A percentile compares a stretch with the other conserved stretches of the same genome.
Evolutionary conservation across 1,140 invertebrate species (phyloP).

Genomic region (Homarus americanus): DNA sequence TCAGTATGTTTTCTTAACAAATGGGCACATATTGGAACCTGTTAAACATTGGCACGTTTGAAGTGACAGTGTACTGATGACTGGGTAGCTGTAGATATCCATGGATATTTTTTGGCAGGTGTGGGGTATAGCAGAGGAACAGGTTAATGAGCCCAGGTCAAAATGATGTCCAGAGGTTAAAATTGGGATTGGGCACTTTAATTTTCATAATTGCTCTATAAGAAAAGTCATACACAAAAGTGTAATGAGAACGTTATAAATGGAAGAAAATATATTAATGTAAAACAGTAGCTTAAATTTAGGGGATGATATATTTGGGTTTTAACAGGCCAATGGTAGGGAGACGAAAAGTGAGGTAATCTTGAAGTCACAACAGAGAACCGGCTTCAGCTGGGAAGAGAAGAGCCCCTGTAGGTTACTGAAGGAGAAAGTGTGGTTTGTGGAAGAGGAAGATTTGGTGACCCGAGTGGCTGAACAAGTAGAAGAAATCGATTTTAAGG

Average conservation of each 20-base stretch:
- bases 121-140: background rate
- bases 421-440: background rate
- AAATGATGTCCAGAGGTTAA: background rate
- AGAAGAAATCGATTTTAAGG: background rate
- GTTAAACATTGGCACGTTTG: conserved; percentile 54
- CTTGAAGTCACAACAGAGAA: background rate
- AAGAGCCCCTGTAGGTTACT: background rate
- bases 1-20: conserved; percentile 66
- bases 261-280: background rate
- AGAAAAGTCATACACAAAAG: background rate
- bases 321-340: background rate
- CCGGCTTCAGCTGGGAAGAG: no score
- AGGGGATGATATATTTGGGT: background rate
- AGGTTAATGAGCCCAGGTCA: background rate
- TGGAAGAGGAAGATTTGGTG: background rate
- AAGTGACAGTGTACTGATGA: conserved; percentile 10
- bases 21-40: conserved; percentile 70
- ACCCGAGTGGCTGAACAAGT: background rate
- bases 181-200: background rate
- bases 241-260: no score
- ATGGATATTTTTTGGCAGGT: conserved; percentile 38
- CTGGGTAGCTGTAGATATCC: conserved; percentile 31
- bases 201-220: background rate
- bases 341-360: background rate
- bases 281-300: background rate